phyloP scores from a whole-genome alignment of 2,797 vertebrate genomes.

The Rhinogobio ventralis region DNA sequence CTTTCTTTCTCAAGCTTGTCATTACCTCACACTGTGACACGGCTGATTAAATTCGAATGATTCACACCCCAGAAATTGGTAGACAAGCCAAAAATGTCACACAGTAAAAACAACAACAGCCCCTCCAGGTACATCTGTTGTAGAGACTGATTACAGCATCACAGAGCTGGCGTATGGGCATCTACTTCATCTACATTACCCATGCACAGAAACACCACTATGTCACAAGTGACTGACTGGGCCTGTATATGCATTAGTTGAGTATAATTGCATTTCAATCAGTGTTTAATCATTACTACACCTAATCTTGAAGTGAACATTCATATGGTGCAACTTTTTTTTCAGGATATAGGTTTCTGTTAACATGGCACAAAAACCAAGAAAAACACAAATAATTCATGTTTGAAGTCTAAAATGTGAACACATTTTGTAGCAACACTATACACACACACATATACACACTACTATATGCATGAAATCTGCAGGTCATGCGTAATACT shows the following conservation, averaged over 20 bases:
- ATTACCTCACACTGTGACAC: slow-evolving; percentile 22
- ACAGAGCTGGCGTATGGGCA: background rate
- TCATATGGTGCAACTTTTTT: background rate
- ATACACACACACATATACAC: slow-evolving; percentile 8
- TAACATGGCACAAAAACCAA: background rate
- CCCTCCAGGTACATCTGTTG: slow-evolving; percentile 10
- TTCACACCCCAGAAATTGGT: slow-evolving; percentile 10
- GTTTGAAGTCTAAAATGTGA: background rate
- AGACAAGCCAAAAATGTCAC: slow-evolving; percentile 25
- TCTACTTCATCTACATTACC: background rate
- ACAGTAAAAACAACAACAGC: background rate
- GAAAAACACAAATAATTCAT: background rate
- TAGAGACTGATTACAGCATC: slow-evolving; percentile 14
- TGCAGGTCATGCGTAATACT: slow-evolving; percentile 14
- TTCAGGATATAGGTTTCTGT: background rate
- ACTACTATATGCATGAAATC: slow-evolving; percentile 30
- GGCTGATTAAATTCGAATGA: slow-evolving; percentile 14
- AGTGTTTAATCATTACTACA: slow-evolving; percentile 1
- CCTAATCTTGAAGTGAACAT: background rate
- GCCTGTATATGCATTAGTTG: background rate
- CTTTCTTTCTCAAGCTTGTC: slow-evolving; percentile 24
- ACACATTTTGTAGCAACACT: slow-evolving; percentile 22
- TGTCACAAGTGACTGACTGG: background rate
- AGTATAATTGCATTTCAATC: background rate
- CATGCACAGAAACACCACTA: background rate